Evolutionary conservation across 2,113 vertebrate genomes (phyloP).

Genomic region (Clinocottus analis): DNA sequence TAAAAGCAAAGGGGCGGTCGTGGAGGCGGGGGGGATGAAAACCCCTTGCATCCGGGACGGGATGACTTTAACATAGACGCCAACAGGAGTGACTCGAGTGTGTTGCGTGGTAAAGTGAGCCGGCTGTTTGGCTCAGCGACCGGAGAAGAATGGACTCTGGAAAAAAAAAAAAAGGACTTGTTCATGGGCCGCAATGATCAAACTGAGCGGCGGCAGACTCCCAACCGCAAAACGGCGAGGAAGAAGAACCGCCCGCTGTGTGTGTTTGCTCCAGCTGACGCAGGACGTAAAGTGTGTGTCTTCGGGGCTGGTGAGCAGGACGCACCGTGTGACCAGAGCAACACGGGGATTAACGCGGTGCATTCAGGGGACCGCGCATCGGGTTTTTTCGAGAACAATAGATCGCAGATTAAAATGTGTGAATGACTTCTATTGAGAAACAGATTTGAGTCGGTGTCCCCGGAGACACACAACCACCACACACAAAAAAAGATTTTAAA

Average conservation of each 20-base stretch:
- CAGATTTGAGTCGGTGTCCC: neutral
- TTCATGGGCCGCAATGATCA: neutral
- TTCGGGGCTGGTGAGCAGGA: constrained; percentile 10
- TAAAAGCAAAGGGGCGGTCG: no score
- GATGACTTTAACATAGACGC: constrained; percentile 21
- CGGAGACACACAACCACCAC: no score
- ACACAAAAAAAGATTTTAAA: no score
- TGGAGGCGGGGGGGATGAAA: neutral
- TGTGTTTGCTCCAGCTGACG: constrained; percentile 23
- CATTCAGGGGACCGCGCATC: neutral
- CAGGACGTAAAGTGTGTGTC: constrained; percentile 6
- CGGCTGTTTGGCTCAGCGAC: constrained; percentile 11
- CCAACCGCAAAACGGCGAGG: neutral
- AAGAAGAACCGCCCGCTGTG: neutral
- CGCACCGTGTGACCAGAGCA: neutral
- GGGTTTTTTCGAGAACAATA: constrained; percentile 5
- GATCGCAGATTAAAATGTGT: neutral
- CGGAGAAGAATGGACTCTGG: neutral
- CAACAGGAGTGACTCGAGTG: neutral
- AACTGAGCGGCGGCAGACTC: constrained; percentile 7
- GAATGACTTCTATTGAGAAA: constrained; percentile 20
- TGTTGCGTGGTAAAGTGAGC: constrained; percentile 18
- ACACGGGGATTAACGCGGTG: constrained; percentile 2
- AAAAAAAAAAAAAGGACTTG: neutral
- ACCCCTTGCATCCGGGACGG: neutral